These are phyloP conservation scores for Hyalella azteca DNA, from an alignment of 2,888 invertebrate species.

Conservation along the genomic window DNA sequence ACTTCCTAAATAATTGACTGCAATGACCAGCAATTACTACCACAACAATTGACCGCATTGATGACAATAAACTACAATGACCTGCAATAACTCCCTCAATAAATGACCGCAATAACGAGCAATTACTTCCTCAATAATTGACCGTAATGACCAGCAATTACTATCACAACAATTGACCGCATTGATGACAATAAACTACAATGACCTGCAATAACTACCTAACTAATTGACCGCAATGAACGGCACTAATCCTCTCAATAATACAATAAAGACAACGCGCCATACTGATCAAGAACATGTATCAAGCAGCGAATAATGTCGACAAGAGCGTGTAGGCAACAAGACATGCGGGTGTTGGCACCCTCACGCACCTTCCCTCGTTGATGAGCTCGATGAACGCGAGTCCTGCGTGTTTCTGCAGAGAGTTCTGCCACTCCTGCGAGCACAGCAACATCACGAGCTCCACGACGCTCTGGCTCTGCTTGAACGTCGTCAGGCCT, in stretches of 20 bases:
- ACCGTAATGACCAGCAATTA: no score
- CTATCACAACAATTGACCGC: no score
- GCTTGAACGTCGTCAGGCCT: conserved; percentile 96
- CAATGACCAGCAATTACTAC: no score
- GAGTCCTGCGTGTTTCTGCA: conserved; percentile 98
- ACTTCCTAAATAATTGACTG: no score
- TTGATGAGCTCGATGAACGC: conserved; percentile 99
- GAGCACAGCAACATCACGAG: conserved; percentile 98
- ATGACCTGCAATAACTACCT: no score
- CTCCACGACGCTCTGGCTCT: conserved; percentile 96
- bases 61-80: background rate
- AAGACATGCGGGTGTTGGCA: background rate
- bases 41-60: no score
- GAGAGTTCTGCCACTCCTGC: conserved; percentile 99
- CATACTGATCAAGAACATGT: background rate
- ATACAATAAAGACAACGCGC: no score
- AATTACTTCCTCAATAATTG: no score
- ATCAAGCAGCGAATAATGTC: background rate
- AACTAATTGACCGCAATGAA: no score
- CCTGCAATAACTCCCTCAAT: no score
- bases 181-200: background rate
- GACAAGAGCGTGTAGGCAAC: background rate
- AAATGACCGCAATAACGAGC: no score
- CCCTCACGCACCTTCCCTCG: conserved; percentile 75
- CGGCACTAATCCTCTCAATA: no score